These are phyloP conservation scores for Halesus radiatus DNA, from an alignment of 1,140 invertebrate species.

Conservation along the genomic window DNA sequence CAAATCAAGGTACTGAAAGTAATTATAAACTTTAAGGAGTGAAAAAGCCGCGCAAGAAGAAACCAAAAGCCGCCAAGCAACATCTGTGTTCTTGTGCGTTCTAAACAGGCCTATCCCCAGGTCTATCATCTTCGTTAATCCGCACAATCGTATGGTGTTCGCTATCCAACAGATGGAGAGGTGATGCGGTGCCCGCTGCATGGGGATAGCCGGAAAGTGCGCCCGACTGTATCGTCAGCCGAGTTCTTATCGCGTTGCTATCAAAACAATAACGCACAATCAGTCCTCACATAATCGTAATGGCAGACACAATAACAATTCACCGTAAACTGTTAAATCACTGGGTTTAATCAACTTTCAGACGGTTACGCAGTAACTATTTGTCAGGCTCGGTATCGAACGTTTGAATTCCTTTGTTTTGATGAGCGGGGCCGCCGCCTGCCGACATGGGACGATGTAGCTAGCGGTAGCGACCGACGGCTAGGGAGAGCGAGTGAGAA, in stretches of 20 bases:
- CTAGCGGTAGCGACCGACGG: neutral
- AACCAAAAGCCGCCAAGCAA: neutral
- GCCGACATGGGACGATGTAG: too few species aligned
- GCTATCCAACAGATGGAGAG: neutral
- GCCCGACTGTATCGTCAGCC: neutral
- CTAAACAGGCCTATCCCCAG: neutral
- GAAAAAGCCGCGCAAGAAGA: slow-evolving; percentile 1
- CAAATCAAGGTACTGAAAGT: neutral
- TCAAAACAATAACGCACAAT: slow-evolving; percentile 10
- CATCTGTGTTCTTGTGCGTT: slow-evolving; percentile 9
- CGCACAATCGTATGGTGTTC: neutral
- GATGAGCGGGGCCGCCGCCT: neutral
- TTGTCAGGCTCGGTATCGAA: neutral
- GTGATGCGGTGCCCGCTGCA: slow-evolving; percentile 4
- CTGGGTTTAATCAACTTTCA: neutral
- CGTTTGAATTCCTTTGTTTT: slow-evolving; percentile 23
- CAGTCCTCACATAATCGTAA: slow-evolving; percentile 9
- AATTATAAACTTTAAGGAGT: neutral
- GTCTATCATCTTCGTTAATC: neutral
- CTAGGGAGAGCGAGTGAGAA: neutral
- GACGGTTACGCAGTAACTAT: neutral
- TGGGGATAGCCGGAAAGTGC: neutral
- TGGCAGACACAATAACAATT: neutral
- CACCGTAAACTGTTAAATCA: neutral
- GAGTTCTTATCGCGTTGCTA: slow-evolving; percentile 16